Base-by-base conservation (phyloP, 2,113 vertebrate genomes). In the Electrona antarctica region DNA sequence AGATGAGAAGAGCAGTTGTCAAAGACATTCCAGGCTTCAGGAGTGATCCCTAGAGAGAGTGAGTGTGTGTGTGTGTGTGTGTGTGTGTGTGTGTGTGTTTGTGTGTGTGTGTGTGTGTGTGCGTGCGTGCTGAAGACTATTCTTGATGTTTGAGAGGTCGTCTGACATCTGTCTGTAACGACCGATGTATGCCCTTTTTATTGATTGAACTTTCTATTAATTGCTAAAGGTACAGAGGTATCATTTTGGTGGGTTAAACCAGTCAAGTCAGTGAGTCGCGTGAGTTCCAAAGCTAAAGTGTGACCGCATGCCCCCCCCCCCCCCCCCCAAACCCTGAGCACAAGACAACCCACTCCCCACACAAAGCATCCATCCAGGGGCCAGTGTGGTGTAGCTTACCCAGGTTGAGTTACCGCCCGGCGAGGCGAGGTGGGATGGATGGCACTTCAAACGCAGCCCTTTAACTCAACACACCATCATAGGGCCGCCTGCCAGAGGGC, bases 1-100 rank as follows among this genome's bases (percentile, higher is more conserved):
- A 64, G 68, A 88, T 79, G 70, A 74, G 67, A 84, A 85, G 72
- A 84, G 69, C 85, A 78, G 82, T 69, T 77, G 82, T 86, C 78
- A 78, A 12, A 74, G 15, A 66, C 54, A 69, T 77, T 69, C 67
- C 6, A 50, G 55, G 69, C 61, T 71, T 58, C 12, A 64, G 33
- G 65, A 77, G 14, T 65, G 78, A 85, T 74, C 74, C 62, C 3
- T 11, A n/a, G 64, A 67, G 14, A 51, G 0, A 21, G n/a, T n/a
- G n/a, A n/a, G 61, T 64, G 61, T 55, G 6, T 73, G 55, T 52
- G 14, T 59, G 13, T 21, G 55, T 57, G 63, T 72, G 71, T 67
- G 46, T 56, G 56, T 15, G 58, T 47, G 50, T 76, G 46, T 63
- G n/a, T 65, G 50, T 13, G 1, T 52, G 65, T 71, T 9, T 1